Conservation (phyloP, 2,797 vertebrate genomes). For the Chromis chromis region DNA sequence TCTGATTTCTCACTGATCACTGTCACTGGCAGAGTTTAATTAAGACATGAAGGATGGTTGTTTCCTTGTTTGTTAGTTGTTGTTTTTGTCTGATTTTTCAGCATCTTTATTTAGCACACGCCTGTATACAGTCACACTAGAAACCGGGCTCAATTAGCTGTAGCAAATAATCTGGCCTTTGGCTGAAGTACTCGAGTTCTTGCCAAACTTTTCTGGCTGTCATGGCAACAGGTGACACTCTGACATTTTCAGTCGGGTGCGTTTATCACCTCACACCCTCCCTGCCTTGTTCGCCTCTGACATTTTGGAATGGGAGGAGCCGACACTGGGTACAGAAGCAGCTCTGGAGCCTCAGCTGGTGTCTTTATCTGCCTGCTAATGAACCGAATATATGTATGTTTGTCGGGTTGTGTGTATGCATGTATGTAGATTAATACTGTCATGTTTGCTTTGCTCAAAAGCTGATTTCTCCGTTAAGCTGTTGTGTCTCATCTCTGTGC, state of each 20-base stretch:
- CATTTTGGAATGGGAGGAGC: conserved; percentile 75
- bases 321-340: conserved; percentile 40
- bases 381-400: conserved; percentile 20
- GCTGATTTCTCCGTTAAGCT: conserved; percentile 37
- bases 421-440: conserved; percentile 38
- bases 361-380: conserved; percentile 27
- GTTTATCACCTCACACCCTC: conserved; percentile 75
- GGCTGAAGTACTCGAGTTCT: conserved; percentile 61
- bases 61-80: conserved; percentile 19
- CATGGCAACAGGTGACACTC: conserved; percentile 79
- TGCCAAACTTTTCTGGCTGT: conserved; percentile 81
- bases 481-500: conserved; percentile 14
- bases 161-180: conserved; percentile 79
- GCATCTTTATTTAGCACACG: conserved; percentile 32
- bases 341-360: conserved; percentile 29
- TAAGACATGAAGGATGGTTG: conserved; percentile 19
- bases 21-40: conserved; percentile 23
- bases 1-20: conserved; percentile 29
- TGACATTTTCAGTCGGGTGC: conserved; percentile 80
- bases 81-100: conserved; percentile 18
- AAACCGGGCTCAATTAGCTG: conserved; percentile 71
- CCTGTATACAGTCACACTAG: conserved; percentile 23
- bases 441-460: conserved; percentile 37
- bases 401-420: conserved; percentile 25
- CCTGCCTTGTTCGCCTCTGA: conserved; percentile 71